Evolutionary conservation across 2,888 invertebrate genomes (phyloP).

Genomic region (Clivina fossor): DNA sequence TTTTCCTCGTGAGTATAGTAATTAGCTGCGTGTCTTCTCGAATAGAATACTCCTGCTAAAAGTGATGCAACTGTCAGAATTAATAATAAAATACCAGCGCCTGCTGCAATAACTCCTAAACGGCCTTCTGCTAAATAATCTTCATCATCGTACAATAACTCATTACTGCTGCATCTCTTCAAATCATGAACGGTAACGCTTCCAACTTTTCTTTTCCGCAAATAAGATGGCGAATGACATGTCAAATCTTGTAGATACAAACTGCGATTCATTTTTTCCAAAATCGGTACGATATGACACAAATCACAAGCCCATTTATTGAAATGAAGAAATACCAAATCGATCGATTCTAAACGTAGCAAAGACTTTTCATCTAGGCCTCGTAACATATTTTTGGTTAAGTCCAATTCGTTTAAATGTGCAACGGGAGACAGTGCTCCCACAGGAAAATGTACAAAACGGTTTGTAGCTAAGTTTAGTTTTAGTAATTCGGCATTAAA

Average conservation of each 20-base stretch:
- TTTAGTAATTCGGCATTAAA: conserved; percentile 60
- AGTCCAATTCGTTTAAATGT: conserved; percentile 65
- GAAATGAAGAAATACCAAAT: conserved; percentile 49
- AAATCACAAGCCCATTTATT: conserved; percentile 72
- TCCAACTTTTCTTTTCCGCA: conserved; percentile 56
- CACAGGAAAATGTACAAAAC: conserved; percentile 61
- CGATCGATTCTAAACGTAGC: conserved; percentile 58
- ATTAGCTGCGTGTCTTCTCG: conserved; percentile 71
- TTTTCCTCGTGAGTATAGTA: conserved; percentile 83
- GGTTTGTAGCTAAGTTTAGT: conserved; percentile 75
- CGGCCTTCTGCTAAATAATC: conserved; percentile 58
- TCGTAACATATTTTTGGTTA: conserved; percentile 71
- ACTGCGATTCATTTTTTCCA: conserved; percentile 60
- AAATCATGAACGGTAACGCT: conserved; percentile 51
- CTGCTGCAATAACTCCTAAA: conserved; percentile 57
- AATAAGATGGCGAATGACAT: conserved; percentile 62
- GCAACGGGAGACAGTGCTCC: conserved; percentile 59
- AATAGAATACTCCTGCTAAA: conserved; percentile 62
- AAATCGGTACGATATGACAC: conserved; percentile 64
- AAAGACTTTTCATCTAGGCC: conserved; percentile 61
- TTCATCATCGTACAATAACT: conserved; percentile 58
- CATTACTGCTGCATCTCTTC: conserved; percentile 59
- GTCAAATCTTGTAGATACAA: conserved; percentile 56
- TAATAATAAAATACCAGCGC: conserved; percentile 60
- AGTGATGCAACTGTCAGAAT: conserved; percentile 54